Evolutionary conservation across 2,113 vertebrate species (phyloP).

Genomic region (Acrocephalus kingi): DNA sequence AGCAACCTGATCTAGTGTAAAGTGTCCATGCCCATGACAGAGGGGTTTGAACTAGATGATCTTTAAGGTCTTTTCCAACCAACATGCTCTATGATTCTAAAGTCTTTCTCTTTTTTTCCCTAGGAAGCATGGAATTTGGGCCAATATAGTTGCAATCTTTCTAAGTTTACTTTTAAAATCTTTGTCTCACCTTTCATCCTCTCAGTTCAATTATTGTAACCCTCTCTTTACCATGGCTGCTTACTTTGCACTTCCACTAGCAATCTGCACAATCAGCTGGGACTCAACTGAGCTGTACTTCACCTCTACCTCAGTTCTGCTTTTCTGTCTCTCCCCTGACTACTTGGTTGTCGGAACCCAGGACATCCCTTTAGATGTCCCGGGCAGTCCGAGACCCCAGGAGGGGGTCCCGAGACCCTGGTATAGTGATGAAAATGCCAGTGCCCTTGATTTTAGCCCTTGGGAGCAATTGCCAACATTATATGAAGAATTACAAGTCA

Average conservation of each 20-base stretch:
- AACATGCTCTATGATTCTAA: background rate
- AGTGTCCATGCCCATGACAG: background rate
- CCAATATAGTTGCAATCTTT: background rate
- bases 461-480: too few relatives aligned
- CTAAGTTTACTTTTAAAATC: background rate
- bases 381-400: too few relatives aligned
- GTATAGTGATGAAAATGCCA: too few relatives aligned
- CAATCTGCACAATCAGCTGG: background rate
- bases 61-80: background rate
- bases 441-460: too few relatives aligned
- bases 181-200: background rate
- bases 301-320: background rate
- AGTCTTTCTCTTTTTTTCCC: background rate
- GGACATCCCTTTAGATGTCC: too few relatives aligned
- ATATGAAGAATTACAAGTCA: too few relatives aligned
- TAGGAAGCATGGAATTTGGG: background rate
- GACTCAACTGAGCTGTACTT: background rate
- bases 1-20: background rate
- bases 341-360: background rate
- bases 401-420: too few relatives aligned
- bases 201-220: background rate
- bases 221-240: background rate
- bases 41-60: rapidly evolving
- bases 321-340: background rate
- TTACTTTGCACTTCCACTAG: background rate